Conservation (phyloP, 2,888 invertebrate species). For the Scrobipalpa atriplicella region DNA sequence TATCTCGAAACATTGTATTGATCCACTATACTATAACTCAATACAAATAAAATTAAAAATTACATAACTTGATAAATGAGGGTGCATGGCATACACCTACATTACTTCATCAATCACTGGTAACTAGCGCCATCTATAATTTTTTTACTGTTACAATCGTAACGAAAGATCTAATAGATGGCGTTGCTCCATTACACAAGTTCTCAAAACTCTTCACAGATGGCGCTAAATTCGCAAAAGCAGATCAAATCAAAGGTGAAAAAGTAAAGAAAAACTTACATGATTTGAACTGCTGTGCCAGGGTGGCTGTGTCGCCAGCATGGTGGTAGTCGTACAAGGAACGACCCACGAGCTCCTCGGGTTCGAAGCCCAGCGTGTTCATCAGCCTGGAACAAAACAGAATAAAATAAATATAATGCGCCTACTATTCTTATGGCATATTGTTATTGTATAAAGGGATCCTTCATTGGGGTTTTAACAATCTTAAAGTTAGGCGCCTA, state of each 20-base stretch:
- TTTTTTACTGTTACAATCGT: not conserved
- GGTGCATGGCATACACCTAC: not conserved
- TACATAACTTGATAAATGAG: not conserved
- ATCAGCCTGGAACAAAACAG: constrained; percentile 85
- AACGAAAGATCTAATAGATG: not conserved
- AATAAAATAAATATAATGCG: too few relatives aligned
- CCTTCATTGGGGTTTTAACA: too few relatives aligned
- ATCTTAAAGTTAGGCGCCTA: too few relatives aligned
- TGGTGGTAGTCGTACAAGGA: constrained; percentile 96
- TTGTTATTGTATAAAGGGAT: too few relatives aligned
- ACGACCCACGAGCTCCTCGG: constrained; percentile 91
- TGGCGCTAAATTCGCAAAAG: not conserved
- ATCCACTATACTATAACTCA: not conserved
- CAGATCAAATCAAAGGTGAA: not conserved
- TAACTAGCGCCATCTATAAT: constrained; percentile 22
- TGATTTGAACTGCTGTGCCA: constrained; percentile 94
- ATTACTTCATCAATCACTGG: constrained; percentile 16
- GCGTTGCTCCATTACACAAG: not conserved
- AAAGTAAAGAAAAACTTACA: constrained; percentile 91
- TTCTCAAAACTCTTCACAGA: constrained; percentile 1
- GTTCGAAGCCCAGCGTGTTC: constrained; percentile 91
- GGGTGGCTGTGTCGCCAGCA: constrained; percentile 91
- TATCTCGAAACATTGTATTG: too few relatives aligned
- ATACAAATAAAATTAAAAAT: not conserved
- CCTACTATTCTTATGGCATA: too few relatives aligned